Evolutionary conservation across 2,113 vertebrate genomes (phyloP), one percentile per base, ranked within the genome.

Genomic region (Laticauda laticaudata): DNA sequence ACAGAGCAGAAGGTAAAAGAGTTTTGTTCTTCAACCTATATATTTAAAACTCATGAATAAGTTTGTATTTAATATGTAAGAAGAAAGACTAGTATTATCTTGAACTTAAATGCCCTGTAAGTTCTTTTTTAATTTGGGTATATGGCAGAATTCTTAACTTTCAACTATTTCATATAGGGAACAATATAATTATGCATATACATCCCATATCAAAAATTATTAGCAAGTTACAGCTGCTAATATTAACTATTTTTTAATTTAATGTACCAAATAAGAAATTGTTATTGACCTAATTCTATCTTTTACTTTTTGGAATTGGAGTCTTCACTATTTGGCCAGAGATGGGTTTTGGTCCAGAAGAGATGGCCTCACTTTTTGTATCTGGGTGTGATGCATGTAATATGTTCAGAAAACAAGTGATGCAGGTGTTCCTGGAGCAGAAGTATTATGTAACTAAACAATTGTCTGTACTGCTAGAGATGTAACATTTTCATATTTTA

Each of bases 1-100:
- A 94, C 95, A 98, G 96, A 95, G 97, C 97, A 61, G 97, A 98
- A 97, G 99, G 99, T 99, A 96, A 34, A 34, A n/a, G 11, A 61
- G 9, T 23, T 34, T 64, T 56, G 9, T 53, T 39, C 34, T 45
- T 29, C 34, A 56, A 10, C 75, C 39, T 4, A 11, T 57, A 3
- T 34, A 39, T 39, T n/a, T 85, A 88, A 89, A 53, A 3, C 39
- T 85, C 21, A 23, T 89, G 64, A 20, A 4, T 15, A 81, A 45
- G 88, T 88, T 5, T 75, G 23, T 34, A 69, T 21, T 61, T 87
- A 53, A 12, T 5, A 88, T 75, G 48, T 34, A 69, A 56, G 51
- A 89, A 26, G 87, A 45, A 89, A 57, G 53, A 53, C 54, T 23
- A n/a, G 9, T 88, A 21, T 34, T 56, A 57, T 56, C 34, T 89